These are phyloP conservation scores for Lycophotia porphyrea DNA, from an alignment of 2,888 invertebrate species.

Conservation along the genomic window DNA sequence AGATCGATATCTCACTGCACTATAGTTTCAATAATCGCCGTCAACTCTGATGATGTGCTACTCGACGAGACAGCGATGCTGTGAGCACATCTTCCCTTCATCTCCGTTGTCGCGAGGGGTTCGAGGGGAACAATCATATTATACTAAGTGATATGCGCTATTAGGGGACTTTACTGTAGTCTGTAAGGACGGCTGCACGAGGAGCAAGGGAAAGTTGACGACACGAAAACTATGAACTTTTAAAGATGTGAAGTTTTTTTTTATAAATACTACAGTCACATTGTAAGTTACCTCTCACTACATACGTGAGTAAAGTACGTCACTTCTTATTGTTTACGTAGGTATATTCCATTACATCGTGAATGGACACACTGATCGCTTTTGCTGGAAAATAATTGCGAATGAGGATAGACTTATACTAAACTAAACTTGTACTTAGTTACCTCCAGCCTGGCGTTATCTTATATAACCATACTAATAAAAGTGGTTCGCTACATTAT, in stretches of 20 bases:
- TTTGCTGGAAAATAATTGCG: background rate
- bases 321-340: background rate
- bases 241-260: background rate
- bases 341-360: background rate
- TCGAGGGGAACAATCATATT: conserved; percentile 81
- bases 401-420: background rate
- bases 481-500: background rate
- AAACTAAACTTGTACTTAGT: background rate
- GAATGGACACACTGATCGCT: background rate
- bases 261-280: background rate
- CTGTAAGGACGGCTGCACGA: conserved; percentile 59
- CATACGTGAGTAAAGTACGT: background rate
- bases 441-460: background rate
- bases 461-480: background rate
- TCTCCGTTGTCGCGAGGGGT: conserved; percentile 66
- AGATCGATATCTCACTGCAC: conserved; percentile 31
- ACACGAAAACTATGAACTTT: background rate
- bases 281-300: background rate
- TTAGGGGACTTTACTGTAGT: conserved; percentile 69
- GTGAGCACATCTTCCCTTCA: conserved; percentile 52
- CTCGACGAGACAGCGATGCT: conserved; percentile 27
- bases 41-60: conserved; percentile 32
- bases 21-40: conserved; percentile 28
- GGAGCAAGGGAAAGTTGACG: conserved; percentile 10
- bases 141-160: conserved; percentile 86